phyloP scores from a whole-genome alignment of 2,797 vertebrate species.

The Dendrocincla tyrannina region DNA sequence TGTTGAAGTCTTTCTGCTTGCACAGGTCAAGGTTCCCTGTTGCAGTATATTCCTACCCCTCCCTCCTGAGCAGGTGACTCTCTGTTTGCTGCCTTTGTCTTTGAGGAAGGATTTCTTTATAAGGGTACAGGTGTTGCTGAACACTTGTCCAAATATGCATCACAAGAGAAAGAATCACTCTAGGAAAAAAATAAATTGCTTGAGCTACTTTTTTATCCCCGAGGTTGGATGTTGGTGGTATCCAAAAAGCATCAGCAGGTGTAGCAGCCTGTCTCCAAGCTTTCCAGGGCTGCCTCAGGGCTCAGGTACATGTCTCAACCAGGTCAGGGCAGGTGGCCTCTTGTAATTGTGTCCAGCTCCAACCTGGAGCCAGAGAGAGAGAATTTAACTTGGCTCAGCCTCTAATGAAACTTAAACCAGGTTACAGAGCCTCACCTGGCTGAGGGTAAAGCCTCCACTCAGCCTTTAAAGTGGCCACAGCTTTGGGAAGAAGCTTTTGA shows the following conservation, averaged over 20 bases:
- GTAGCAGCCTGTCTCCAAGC: neutral
- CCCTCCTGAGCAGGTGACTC: rapidly evolving
- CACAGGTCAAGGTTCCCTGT: neutral
- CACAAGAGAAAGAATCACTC: neutral
- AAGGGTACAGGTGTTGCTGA: neutral
- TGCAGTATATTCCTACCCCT: neutral
- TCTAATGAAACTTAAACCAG: neutral
- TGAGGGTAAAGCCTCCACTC: neutral
- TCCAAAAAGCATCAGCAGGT: neutral
- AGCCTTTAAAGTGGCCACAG: neutral
- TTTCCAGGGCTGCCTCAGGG: neutral
- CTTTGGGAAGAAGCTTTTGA: neutral
- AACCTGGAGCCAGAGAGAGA: neutral
- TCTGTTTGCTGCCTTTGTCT: neutral
- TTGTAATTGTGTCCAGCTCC: neutral
- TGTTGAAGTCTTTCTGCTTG: neutral
- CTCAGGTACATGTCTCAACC: neutral
- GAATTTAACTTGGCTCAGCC: neutral
- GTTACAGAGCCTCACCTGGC: neutral
- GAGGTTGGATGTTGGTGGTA: neutral
- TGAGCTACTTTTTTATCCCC: neutral
- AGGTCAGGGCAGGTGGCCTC: neutral
- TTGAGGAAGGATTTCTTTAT: neutral
- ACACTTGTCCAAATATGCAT: neutral
- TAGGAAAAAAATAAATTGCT: neutral